Evolutionary conservation across 2,113 vertebrate genomes (phyloP), one percentile per base, ranked within the genome.

Genomic region (Lepus europaeus): DNA sequence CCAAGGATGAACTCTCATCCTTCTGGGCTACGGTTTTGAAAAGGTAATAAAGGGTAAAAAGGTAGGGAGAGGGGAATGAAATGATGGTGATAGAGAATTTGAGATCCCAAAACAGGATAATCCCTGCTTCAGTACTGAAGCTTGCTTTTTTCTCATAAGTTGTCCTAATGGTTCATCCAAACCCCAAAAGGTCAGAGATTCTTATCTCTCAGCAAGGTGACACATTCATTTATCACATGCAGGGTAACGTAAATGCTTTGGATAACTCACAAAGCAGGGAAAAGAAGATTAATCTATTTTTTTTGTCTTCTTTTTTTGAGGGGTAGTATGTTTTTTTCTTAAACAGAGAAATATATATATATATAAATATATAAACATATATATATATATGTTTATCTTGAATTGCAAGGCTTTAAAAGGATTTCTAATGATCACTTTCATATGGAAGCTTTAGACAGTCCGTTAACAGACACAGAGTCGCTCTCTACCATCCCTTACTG

Each of bases 371-470:
- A 45, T 45, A n/a, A n/a, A n/a, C n/a, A 6, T 45, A 45, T 45
- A 45, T 45, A 45, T 45, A 45, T 45, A 45, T 45, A 92, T 90
- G 69, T 31, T 94, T 31, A 80, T 77, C 76, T 95, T 86, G 87
- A 97, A 91, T 68, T 63, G n/a, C 79, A 66, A 73, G 63, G 64
- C 6, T 94, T 83, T 95, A 33, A 97, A 96, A 97, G 93, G 72
- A 39, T 69, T 92, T 97, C 89, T 97, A 92, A 92, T 49, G 53
- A 84, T 76, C 36, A 27, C 13, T 14, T 95, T 96, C 59, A 31
- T 81, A 89, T 1, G 86, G 87, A 97, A 90, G 89, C 83, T 95
- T 96, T 94, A 95, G 56, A 19, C 31, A 74, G 81, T 92, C 96
- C 82, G 63, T 96, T 94, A 92, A 31, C 13, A 95, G 72, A n/a